phyloP scores from a whole-genome alignment of 1,140 invertebrate genomes.

The Caenorhabditis elegans region DNA sequence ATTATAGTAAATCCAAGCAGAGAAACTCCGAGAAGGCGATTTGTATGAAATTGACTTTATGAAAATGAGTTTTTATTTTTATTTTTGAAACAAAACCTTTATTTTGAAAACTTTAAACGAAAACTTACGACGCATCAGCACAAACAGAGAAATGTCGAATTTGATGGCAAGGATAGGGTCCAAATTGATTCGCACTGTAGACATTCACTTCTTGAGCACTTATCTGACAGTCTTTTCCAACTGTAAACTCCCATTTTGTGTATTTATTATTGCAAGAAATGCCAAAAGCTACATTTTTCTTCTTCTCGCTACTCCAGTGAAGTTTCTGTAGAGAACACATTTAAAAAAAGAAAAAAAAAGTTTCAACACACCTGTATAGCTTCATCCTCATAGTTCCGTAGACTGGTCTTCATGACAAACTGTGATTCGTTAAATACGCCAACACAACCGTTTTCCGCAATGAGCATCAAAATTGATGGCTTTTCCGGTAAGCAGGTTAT shows the following conservation, averaged over 20 bases:
- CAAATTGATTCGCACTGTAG: background rate
- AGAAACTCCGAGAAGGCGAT: too few relatives aligned
- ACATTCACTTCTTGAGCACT: background rate
- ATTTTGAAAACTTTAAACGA: too few relatives aligned
- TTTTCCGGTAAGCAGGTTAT: background rate
- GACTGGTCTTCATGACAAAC: background rate
- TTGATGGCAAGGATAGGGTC: background rate
- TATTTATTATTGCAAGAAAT: background rate
- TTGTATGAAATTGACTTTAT: too few relatives aligned
- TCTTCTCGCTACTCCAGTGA: background rate
- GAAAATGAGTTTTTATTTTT: too few relatives aligned
- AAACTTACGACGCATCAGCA: background rate
- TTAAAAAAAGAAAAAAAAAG: background rate
- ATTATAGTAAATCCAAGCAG: too few relatives aligned
- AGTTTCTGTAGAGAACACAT: background rate
- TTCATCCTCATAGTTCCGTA: background rate
- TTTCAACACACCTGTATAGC: background rate
- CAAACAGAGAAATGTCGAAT: background rate
- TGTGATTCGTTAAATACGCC: slow-evolving; percentile 4
- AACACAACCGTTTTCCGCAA: background rate
- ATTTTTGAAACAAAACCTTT: too few relatives aligned
- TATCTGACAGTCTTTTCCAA: background rate
- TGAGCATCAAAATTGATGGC: background rate
- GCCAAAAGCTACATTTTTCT: background rate
- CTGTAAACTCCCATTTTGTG: slow-evolving; percentile 7